Percentiles rank a stretch among this genome's conserved stretches.
Evolutionary conservation across 2,888 invertebrate genomes (phyloP).

Genomic region (Notodonta dromedarius): DNA sequence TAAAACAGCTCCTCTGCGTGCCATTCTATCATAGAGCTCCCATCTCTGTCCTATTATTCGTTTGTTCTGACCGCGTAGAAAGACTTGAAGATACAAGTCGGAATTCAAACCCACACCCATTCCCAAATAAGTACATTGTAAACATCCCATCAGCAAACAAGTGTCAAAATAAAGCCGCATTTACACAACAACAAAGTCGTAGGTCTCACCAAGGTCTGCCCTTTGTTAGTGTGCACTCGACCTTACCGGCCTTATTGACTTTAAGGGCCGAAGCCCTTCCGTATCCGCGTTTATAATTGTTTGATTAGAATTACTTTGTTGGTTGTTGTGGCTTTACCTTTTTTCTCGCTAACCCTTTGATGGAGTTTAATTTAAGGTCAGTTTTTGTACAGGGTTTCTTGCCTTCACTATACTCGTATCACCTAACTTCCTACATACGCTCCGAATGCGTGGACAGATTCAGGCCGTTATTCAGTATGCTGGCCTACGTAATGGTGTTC

Average conservation of each 20-base stretch:
- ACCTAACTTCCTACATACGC: too few species aligned
- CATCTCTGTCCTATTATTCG: too few species aligned
- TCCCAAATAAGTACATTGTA: not conserved
- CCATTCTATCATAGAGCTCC: too few species aligned
- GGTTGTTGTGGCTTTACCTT: not conserved
- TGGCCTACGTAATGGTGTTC: too few species aligned
- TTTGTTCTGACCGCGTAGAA: too few species aligned
- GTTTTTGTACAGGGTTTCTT: too few species aligned
- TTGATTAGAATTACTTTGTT: slow-evolving; percentile 6
- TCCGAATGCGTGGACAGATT: too few species aligned
- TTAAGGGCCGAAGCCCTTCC: slow-evolving; percentile 5
- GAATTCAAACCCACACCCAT: not conserved
- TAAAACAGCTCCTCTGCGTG: too few species aligned
- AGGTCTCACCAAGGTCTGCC: slow-evolving; percentile 31
- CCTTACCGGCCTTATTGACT: slow-evolving; percentile 18
- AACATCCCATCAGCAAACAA: not conserved
- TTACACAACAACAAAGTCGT: slow-evolving; percentile 1
- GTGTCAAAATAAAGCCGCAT: slow-evolving; percentile 2
- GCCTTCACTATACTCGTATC: too few species aligned
- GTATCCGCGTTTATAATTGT: slow-evolving; percentile 4
- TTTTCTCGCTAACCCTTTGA: too few species aligned
- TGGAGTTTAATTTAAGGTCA: too few species aligned
- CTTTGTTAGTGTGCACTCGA: slow-evolving; percentile 37
- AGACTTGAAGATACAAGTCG: not conserved
- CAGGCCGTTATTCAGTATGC: too few species aligned